Base-by-base conservation (phyloP, 2,113 vertebrate species). In the Zapornia atra region DNA sequence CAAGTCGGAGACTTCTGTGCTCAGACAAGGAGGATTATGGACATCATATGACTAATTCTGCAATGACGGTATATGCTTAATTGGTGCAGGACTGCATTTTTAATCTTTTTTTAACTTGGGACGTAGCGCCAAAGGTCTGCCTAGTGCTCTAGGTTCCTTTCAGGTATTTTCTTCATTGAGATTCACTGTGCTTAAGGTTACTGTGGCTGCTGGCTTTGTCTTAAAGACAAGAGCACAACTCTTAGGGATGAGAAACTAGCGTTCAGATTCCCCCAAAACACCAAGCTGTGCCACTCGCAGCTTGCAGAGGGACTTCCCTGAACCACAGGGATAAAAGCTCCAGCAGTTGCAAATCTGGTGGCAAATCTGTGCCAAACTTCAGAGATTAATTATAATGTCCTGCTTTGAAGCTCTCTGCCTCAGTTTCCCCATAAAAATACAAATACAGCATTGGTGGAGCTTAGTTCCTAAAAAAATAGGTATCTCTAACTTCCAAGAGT, bases 11-110 rank as follows among this genome's bases (percentile, higher is more conserved):
- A 72, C 82, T 65, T 54, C 57, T 70, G 22, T 57, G 29, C 71
- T 82, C 40, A 65, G 70, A 36, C 82, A 36, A 76, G 91, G 60
- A 60, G 61, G 70, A 70, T 95, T 80, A 82, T 1, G 36, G 70
- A 28, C 82, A 73, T 68, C 95, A 59, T 75, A 46, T 61, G 86
- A 89, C 64, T 84, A 66, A 79, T 65, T 94, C 91, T 87, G 65
- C 93, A 80, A 9, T 91, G 44, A 72, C 1, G 4, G 53, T 68
- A 3, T 76, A 33, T 54, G 48, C 83, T 91, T 87, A 91, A 82
- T 87, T 72, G 61, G 65, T 79, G 42, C 72, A 85, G 65, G 48
- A 48, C 34, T 80, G 70, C 34, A 44, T 89, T 91, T 91, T 88
- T 69, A 78, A 13, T 84, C 76, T 78, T 79, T 75, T 87, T 87